Evolutionary conservation across 2,113 vertebrate genomes (phyloP).

Genomic region (Rhynchomys soricoides): DNA sequence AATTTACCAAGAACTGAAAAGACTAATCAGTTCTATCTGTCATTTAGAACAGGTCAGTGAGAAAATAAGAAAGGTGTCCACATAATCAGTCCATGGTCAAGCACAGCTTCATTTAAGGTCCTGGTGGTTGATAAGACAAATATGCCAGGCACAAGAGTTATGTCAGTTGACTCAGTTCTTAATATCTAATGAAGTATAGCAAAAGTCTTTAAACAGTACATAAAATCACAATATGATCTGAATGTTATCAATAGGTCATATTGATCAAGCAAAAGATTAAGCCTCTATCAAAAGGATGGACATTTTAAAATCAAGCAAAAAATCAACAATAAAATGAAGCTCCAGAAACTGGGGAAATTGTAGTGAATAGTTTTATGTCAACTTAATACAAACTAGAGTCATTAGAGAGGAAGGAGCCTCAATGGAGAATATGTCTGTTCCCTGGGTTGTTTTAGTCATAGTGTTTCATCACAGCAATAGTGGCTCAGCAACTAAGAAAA

Average conservation of each 20-base stretch:
- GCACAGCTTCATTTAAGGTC: neutral
- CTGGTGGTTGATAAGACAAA: neutral
- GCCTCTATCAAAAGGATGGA: neutral
- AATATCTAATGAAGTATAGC: conserved; percentile 2
- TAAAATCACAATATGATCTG: neutral
- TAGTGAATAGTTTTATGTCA: neutral
- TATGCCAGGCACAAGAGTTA: neutral
- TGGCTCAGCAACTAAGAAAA: neutral
- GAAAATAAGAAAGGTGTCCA: neutral
- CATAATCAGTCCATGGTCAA: neutral
- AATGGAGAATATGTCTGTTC: neutral
- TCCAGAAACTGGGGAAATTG: too few relatives aligned
- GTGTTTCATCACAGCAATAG: neutral
- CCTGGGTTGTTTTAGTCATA: neutral
- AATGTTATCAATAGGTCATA: neutral
- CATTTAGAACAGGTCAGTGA: neutral
- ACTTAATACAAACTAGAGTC: neutral
- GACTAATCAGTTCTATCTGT: neutral
- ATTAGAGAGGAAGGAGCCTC: neutral
- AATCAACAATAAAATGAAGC: neutral
- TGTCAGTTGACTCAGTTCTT: neutral
- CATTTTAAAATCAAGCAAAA: neutral
- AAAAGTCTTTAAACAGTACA: neutral
- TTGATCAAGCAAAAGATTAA: neutral
- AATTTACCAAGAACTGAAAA: conserved; percentile 34